Evolutionary conservation across 2,113 vertebrate genomes (phyloP), one percentile per base, ranked within the genome.

Genomic region (Ahaetulla prasina): DNA sequence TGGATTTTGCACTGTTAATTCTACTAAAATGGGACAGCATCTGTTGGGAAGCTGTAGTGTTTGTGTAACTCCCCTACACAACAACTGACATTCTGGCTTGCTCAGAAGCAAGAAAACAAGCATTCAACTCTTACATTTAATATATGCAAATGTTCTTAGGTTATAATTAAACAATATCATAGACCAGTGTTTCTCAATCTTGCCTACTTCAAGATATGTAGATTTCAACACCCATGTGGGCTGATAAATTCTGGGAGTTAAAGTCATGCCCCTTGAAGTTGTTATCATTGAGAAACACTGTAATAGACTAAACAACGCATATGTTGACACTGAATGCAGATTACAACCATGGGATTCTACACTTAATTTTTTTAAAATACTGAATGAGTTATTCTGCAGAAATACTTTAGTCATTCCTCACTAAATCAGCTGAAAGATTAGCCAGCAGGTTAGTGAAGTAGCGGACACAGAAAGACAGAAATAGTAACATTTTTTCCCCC

Each of bases 351-450:
- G 27, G 43, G 43, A 47, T 45, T 22, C 25, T 88, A 23, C 14
- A 55, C 2, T 92, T 68, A 88, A 8, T 88, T 10, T 93, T 96
- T 92, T 55, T 52, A 4, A 4, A 90, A 92, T 93, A n/a, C 9
- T 0, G 0, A 84, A 68, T 88, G n/a, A 35, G 43, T 87, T 94
- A 88, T 93, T 95, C 22, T 94, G 23, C 88, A 89, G 52, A 94
- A 88, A 89, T 23, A 84, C 53, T 95, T 96, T 95, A 94, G 92
- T 95, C 94, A 98, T 98, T 98, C 97, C 97, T 98, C 97, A 98
- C 97, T 98, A 98, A 98, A 98, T 98, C 97, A 92, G 96, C 43
- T 93, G 93, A 94, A 95, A 96, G 91, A 93, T 96, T 94, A 95
- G 95, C 95, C 89, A 94, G 89, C 90, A 94, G 93, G 96, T 98